Conservation (phyloP, 2,797 vertebrate species). For the Myotis vivesi region DNA sequence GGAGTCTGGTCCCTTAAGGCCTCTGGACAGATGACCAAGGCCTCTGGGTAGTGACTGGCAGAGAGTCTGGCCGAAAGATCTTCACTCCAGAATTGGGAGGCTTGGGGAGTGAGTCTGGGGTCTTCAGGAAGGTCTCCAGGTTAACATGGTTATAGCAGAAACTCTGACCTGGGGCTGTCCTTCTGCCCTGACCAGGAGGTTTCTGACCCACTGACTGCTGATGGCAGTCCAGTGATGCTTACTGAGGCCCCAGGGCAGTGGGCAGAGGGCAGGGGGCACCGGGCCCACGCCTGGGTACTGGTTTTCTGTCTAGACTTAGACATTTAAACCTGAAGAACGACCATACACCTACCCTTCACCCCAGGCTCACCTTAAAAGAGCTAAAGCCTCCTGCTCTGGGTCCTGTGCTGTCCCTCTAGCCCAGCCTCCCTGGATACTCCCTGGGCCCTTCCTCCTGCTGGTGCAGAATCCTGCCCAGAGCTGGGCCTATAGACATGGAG, state of each 20-base stretch:
- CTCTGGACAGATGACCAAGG: neutral
- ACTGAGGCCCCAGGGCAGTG: neutral
- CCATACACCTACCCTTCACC: neutral
- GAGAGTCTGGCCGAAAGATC: neutral
- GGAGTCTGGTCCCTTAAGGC: neutral
- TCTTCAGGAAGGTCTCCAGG: neutral
- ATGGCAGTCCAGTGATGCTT: neutral
- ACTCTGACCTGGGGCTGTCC: neutral
- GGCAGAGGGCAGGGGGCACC: neutral
- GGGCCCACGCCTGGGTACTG: neutral
- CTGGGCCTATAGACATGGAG: accelerated
- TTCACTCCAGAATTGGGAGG: neutral
- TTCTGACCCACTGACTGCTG: too few species aligned
- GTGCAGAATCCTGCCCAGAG: neutral
- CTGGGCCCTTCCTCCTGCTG: neutral
- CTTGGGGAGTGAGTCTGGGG: neutral
- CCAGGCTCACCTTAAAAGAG: accelerated
- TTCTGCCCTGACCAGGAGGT: neutral
- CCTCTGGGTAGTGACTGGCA: neutral
- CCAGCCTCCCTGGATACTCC: neutral
- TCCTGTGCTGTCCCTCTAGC: accelerated
- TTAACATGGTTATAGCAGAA: accelerated
- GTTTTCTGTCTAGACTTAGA: neutral
- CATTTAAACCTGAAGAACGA: neutral
- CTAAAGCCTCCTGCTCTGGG: neutral